Conservation (phyloP, 2,113 vertebrate species). For the Syrmaticus mikado region DNA sequence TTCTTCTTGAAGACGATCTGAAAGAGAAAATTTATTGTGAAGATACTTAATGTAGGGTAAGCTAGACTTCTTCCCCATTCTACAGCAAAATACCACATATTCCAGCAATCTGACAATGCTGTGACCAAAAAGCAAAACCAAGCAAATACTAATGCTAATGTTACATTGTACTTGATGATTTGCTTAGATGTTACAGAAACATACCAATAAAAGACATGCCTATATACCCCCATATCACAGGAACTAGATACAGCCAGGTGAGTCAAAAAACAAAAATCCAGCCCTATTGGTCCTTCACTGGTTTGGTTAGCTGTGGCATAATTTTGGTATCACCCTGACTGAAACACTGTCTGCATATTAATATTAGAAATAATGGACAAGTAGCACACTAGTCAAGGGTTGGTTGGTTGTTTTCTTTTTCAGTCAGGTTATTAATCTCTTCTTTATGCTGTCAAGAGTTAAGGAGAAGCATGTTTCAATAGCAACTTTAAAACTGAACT, state of each 20-base stretch:
- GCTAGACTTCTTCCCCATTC: constrained; percentile 1
- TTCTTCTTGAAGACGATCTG: constrained; percentile 21
- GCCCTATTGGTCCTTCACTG: constrained; percentile 29
- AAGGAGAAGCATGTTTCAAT: constrained; percentile 79
- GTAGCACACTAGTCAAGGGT: background rate
- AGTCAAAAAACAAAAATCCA: constrained; percentile 51
- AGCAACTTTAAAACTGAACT: constrained; percentile 83
- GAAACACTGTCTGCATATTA: constrained; percentile 35
- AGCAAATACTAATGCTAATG: background rate
- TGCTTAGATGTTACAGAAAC: constrained; percentile 58
- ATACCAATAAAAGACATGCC: constrained; percentile 18
- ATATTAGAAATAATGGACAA: constrained; percentile 51
- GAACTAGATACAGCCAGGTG: constrained; percentile 8
- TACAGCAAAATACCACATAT: background rate
- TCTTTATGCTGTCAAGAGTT: constrained; percentile 72
- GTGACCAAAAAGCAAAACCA: constrained; percentile 45
- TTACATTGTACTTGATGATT: constrained; percentile 1
- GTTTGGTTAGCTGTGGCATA: constrained; percentile 38
- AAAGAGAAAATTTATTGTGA: constrained; percentile 50
- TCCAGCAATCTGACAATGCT: constrained; percentile 33
- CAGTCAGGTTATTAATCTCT: constrained; percentile 72
- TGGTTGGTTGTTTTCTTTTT: background rate
- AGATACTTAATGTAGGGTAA: background rate
- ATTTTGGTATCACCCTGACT: constrained; percentile 57
- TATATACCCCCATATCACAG: constrained; percentile 33